phyloP scores from a whole-genome alignment of 1,140 invertebrate genomes.

The Drosophila nigromelanica region DNA sequence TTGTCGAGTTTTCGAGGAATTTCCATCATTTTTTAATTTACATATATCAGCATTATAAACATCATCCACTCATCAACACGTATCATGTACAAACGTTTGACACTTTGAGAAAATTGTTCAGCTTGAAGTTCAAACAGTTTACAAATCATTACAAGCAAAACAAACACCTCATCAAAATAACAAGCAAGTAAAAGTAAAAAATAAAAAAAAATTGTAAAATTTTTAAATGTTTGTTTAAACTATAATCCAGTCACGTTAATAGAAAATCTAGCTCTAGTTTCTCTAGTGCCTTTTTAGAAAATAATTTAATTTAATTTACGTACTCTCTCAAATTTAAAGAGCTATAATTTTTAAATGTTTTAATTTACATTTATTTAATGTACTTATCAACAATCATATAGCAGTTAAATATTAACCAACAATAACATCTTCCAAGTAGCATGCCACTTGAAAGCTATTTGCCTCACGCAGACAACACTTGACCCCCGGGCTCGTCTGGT shows the following conservation, averaged over 20 bases:
- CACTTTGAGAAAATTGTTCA: not conserved
- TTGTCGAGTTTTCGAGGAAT: slow-evolving; percentile 62
- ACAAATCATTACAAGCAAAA: slow-evolving; percentile 49
- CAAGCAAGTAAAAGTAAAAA: slow-evolving; percentile 79
- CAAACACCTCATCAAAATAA: slow-evolving; percentile 71
- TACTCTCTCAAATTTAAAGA: too few species aligned
- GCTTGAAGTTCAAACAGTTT: slow-evolving; percentile 30
- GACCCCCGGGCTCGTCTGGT: not conserved
- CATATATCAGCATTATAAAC: slow-evolving; percentile 49
- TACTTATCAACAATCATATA: slow-evolving; percentile 31
- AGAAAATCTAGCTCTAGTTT: too few species aligned
- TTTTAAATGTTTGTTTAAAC: not conserved
- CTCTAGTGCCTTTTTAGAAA: too few species aligned
- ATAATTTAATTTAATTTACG: too few species aligned
- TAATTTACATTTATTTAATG: too few species aligned
- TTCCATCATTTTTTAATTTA: slow-evolving; percentile 56
- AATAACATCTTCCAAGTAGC: slow-evolving; percentile 4
- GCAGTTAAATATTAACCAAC: slow-evolving; percentile 68
- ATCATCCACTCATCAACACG: slow-evolving; percentile 44
- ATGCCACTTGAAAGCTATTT: not conserved
- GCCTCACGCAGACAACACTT: not conserved
- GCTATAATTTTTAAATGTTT: too few species aligned
- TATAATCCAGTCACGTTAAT: too few species aligned
- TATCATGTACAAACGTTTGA: slow-evolving; percentile 40
- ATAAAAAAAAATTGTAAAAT: slow-evolving; percentile 70